phyloP scores from a whole-genome alignment of 2,888 invertebrate species.

The Volucella inanis region DNA sequence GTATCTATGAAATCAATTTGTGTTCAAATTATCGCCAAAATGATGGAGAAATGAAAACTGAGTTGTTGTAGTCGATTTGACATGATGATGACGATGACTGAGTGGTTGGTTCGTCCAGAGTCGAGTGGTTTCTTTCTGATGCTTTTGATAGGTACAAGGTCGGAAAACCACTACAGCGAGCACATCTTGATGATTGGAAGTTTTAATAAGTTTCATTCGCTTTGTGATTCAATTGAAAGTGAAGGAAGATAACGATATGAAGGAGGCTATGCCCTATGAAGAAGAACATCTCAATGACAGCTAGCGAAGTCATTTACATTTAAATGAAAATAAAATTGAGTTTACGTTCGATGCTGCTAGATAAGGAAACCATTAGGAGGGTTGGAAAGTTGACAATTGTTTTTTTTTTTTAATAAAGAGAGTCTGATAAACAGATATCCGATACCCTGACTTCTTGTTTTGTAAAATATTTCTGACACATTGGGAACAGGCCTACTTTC shows the following conservation, averaged over 20 bases:
- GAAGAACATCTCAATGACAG: background rate
- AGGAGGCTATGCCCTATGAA: background rate
- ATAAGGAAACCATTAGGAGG: background rate
- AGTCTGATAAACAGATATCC: too few species aligned
- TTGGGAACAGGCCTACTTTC: too few species aligned
- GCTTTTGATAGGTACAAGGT: background rate
- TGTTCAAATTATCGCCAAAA: constrained; percentile 20
- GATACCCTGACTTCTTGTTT: too few species aligned
- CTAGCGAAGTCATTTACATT: constrained; percentile 28
- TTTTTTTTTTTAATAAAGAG: background rate
- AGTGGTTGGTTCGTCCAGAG: background rate
- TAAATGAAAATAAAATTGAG: constrained; percentile 8
- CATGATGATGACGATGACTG: background rate
- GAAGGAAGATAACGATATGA: background rate
- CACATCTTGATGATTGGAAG: constrained; percentile 32
- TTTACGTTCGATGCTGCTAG: background rate
- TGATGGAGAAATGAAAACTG: background rate
- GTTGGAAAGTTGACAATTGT: background rate
- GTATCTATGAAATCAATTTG: constrained; percentile 44
- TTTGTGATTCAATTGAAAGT: constrained; percentile 13
- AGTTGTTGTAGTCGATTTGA: background rate
- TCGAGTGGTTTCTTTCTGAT: background rate
- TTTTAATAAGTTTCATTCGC: constrained; percentile 33
- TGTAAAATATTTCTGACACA: too few species aligned
- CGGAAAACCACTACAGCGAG: background rate